phyloP scores from a whole-genome alignment of 2,888 invertebrate species.

The Chelonus formosanus region DNA sequence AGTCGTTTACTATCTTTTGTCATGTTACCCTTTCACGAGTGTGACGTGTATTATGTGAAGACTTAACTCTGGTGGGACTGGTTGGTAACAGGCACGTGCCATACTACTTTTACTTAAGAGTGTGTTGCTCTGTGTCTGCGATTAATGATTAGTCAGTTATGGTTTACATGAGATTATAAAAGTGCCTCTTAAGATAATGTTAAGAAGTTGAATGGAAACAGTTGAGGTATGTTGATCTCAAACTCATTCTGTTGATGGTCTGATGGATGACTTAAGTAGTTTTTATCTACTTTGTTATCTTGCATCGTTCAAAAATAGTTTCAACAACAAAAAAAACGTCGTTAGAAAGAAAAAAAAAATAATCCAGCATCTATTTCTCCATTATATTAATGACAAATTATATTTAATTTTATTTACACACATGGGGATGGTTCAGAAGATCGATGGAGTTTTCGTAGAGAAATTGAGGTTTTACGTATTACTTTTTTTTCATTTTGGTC shows the following conservation, averaged over 20 bases:
- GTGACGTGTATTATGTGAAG: constrained; percentile 1
- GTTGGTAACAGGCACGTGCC: constrained; percentile 17
- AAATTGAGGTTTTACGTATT: too few species aligned
- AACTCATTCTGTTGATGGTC: constrained; percentile 2
- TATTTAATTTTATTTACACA: too few species aligned
- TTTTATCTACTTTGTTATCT: constrained; percentile 2
- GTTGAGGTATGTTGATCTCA: not conserved
- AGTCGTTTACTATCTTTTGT: constrained; percentile 30
- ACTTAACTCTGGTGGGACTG: not conserved
- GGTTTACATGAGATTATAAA: constrained; percentile 7
- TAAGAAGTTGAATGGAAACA: not conserved
- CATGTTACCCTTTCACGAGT: constrained; percentile 18
- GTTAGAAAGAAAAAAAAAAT: too few species aligned
- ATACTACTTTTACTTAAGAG: not conserved
- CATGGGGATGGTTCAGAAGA: too few species aligned
- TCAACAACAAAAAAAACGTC: too few species aligned
- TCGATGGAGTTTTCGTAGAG: too few species aligned
- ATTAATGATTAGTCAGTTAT: constrained; percentile 19
- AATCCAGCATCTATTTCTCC: too few species aligned
- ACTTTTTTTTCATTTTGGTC: too few species aligned
- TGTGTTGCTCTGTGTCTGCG: constrained; percentile 19
- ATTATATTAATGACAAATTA: too few species aligned
- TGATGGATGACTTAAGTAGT: constrained; percentile 21
- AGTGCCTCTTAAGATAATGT: constrained; percentile 25
- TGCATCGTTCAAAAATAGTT: too few species aligned